Conservation (phyloP, 2,797 vertebrate genomes). For the Sebastes minor region DNA sequence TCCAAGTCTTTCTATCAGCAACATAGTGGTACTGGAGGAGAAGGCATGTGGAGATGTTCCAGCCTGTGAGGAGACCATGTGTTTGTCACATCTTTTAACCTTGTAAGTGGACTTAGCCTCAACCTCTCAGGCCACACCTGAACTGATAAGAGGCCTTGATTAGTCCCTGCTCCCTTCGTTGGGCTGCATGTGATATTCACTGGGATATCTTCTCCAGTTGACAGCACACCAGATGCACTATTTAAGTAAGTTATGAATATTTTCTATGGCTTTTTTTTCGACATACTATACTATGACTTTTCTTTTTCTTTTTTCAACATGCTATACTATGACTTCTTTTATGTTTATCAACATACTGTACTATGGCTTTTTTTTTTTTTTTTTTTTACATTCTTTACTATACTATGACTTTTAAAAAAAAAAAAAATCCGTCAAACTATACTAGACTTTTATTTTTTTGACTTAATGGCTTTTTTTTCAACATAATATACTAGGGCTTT, state of each 20-base stretch:
- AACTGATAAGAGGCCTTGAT: background rate
- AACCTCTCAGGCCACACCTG: background rate
- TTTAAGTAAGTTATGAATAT: background rate
- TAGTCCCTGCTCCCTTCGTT: background rate
- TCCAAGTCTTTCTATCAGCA: background rate
- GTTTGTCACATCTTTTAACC: background rate
- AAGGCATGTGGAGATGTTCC: background rate
- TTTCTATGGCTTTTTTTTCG: background rate
- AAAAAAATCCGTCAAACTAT: too few species aligned
- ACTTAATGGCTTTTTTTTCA: too few species aligned
- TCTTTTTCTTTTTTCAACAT: too few species aligned
- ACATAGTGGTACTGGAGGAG: constrained; percentile 12
- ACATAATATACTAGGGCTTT: fast-evolving
- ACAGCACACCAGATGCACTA: background rate
- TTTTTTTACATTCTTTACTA: too few species aligned
- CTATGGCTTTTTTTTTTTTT: too few species aligned
- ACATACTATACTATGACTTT: too few species aligned
- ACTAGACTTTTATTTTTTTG: too few species aligned
- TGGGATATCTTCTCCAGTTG: background rate
- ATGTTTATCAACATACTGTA: too few species aligned
- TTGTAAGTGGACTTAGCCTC: background rate
- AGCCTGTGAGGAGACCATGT: background rate
- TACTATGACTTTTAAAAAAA: too few species aligned
- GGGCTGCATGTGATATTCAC: background rate
- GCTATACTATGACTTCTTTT: too few species aligned